Evolutionary conservation across 2,797 vertebrate species (phyloP).

Genomic region (Dryobates pubescens): DNA sequence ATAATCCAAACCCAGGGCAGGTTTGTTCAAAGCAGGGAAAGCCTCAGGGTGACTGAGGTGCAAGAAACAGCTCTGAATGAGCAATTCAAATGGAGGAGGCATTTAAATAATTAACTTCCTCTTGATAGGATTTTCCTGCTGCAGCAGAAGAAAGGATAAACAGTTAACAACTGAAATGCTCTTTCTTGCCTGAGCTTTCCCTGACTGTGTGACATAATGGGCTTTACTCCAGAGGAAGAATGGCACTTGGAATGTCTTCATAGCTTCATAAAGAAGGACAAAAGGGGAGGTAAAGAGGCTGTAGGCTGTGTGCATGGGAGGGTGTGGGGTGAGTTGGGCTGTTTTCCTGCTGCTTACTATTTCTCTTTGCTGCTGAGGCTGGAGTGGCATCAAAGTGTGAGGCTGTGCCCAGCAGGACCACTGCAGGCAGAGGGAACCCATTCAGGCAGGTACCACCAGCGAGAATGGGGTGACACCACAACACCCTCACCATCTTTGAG

Average conservation of each 20-base stretch:
- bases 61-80: constrained; percentile 28
- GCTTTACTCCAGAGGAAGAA: not conserved
- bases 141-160: constrained; percentile 24
- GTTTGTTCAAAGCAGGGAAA: constrained; percentile 17
- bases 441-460: rapidly evolving
- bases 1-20: constrained; percentile 8
- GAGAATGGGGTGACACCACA: not conserved
- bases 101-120: constrained; percentile 57
- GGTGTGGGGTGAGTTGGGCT: no score
- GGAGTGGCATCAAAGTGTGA: not conserved
- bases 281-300: not conserved
- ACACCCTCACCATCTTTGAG: not conserved
- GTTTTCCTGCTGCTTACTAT: not conserved
- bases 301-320: not conserved
- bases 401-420: not conserved
- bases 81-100: not conserved
- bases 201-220: not conserved
- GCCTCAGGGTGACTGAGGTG: constrained; percentile 9
- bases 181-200: not conserved
- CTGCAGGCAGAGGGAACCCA: not conserved
- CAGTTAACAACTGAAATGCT: not conserved
- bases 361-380: not conserved
- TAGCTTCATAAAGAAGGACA: not conserved
- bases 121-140: constrained; percentile 39
- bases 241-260: not conserved